Conservation (phyloP, 2,888 invertebrate genomes). For the Eristalis tenax region DNA sequence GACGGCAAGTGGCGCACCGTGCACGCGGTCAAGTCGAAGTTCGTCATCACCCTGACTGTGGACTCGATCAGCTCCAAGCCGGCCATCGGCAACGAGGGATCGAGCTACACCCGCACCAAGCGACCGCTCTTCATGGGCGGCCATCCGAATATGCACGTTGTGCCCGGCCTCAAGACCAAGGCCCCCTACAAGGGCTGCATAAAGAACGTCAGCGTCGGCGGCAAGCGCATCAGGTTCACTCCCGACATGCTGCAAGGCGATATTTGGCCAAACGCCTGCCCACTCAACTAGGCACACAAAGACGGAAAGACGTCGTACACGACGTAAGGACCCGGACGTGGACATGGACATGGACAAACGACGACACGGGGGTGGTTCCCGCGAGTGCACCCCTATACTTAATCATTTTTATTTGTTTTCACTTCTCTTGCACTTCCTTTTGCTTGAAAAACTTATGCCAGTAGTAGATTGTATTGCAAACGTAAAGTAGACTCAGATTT, state of each 20-base stretch:
- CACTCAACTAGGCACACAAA: conserved; percentile 87
- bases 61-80: conserved; percentile 90
- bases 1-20: conserved; percentile 97
- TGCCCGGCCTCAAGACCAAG: conserved; percentile 86
- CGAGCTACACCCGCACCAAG: conserved; percentile 88
- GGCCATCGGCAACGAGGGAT: conserved; percentile 85
- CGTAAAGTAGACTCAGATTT: neutral
- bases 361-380: neutral
- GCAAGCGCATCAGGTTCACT: conserved; percentile 81
- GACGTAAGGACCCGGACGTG: neutral
- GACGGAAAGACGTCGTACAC: too few species aligned
- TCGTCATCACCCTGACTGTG: conserved; percentile 92
- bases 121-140: conserved; percentile 96
- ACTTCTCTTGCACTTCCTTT: neutral
- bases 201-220: conserved; percentile 86
- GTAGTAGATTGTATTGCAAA: conserved; percentile 28
- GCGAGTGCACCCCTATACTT: neutral
- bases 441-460: conserved; percentile 33
- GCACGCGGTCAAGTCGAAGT: conserved; percentile 92
- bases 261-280: conserved; percentile 90
- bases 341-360: neutral
- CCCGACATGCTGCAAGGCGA: conserved; percentile 86
- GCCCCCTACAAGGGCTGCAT: conserved; percentile 91
- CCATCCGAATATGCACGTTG: conserved; percentile 84
- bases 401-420: neutral